A percentile compares a stretch with the other conserved stretches of the same genome.
Conservation (phyloP, 2,113 vertebrate genomes). For the Melanerpes formicivorus region DNA sequence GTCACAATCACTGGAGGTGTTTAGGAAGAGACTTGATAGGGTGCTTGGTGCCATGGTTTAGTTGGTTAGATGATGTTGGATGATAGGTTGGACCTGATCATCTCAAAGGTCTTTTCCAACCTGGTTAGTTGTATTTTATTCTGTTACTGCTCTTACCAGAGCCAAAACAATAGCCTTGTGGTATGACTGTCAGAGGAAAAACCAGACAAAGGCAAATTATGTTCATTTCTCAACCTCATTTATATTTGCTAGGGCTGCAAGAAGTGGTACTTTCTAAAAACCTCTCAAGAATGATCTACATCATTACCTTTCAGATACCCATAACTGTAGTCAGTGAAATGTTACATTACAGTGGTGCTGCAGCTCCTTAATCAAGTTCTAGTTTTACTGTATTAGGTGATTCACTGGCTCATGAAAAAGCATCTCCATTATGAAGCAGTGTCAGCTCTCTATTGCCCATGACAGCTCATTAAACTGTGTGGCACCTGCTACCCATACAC, state of each 20-base stretch:
- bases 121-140: background rate
- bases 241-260: background rate
- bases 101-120: too few species aligned
- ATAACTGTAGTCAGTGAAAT: background rate
- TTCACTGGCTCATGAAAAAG: slow-evolving; percentile 18
- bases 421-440: background rate
- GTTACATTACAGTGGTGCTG: background rate
- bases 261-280: background rate
- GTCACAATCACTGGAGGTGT: too few species aligned
- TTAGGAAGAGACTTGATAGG: too few species aligned
- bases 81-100: too few species aligned
- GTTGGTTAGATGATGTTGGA: too few species aligned
- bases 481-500: slow-evolving; percentile 14
- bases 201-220: background rate
- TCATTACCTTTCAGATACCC: background rate
- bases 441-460: background rate
- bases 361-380: slow-evolving; percentile 34
- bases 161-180: background rate
- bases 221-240: background rate
- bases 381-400: slow-evolving; percentile 12
- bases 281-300: background rate
- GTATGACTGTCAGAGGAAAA: background rate
- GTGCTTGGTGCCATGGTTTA: too few species aligned
- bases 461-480: slow-evolving; percentile 34
- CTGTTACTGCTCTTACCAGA: background rate